phyloP scores from a whole-genome alignment of 2,888 invertebrate species.

The Orthosia gothica region DNA sequence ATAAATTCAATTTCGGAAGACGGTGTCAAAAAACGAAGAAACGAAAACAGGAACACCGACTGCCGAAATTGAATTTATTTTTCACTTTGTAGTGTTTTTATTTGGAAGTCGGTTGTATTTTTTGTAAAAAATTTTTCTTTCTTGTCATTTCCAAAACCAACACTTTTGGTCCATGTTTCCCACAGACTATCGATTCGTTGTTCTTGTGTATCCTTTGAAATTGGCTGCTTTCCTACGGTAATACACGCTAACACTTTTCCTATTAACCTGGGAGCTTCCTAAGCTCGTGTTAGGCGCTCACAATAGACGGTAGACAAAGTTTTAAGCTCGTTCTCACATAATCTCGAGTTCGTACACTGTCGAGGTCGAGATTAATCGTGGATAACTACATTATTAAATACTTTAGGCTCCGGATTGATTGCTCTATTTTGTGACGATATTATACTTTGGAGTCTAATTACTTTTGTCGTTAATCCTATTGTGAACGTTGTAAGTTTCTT shows the following conservation, averaged over 20 bases:
- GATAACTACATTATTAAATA: constrained; percentile 30
- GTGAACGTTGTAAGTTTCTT: not conserved
- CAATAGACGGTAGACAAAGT: constrained; percentile 61
- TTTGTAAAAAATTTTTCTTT: too few species aligned
- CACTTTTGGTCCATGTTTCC: not conserved
- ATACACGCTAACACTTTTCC: constrained; percentile 56
- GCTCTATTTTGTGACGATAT: constrained; percentile 26
- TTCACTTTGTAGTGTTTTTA: too few species aligned
- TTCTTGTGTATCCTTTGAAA: constrained; percentile 51
- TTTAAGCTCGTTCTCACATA: constrained; percentile 66
- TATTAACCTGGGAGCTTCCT: constrained; percentile 58
- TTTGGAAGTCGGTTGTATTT: too few species aligned
- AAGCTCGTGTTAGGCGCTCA: constrained; percentile 59
- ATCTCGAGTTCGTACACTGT: constrained; percentile 58
- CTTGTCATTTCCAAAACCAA: not conserved
- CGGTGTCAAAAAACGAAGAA: too few species aligned
- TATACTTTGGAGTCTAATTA: constrained; percentile 25
- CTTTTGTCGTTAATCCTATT: constrained; percentile 20
- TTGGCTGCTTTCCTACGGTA: constrained; percentile 45
- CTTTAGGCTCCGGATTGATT: constrained; percentile 26
- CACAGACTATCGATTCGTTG: constrained; percentile 11
- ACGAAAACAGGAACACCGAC: too few species aligned
- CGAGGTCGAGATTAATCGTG: constrained; percentile 52
- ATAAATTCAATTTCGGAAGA: too few species aligned
- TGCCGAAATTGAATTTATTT: too few species aligned